Conservation (phyloP, 1,140 invertebrate species). For the Radopholus similis region DNA sequence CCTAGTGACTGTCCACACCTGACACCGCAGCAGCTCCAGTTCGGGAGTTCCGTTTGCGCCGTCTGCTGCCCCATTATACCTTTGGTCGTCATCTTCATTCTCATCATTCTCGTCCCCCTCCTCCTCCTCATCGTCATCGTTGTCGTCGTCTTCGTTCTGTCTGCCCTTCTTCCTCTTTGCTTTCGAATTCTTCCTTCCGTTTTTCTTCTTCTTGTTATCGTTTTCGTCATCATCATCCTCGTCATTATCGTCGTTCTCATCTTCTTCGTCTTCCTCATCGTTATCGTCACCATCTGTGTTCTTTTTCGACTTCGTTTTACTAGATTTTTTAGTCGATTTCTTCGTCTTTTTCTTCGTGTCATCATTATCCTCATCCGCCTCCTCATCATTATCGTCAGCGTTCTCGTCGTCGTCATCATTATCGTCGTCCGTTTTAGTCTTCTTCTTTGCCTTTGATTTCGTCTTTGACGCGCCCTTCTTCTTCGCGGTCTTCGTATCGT, state of each 20-base stretch:
- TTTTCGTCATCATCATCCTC: not conserved
- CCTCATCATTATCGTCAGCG: not conserved
- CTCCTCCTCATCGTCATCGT: not conserved
- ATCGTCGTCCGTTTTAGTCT: not conserved
- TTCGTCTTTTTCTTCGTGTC: not conserved
- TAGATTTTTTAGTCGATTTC: not conserved
- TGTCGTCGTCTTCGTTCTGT: not conserved
- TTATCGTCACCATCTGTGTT: not conserved
- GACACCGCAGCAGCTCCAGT: slow-evolving; percentile 3
- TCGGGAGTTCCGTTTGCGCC: too few species aligned
- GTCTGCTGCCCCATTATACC: not conserved
- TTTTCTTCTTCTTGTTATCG: not conserved
- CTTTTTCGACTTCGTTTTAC: not conserved
- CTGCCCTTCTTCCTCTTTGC: not conserved
- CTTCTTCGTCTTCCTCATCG: slow-evolving; percentile 9
- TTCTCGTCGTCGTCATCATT: not conserved
- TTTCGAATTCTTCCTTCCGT: not conserved
- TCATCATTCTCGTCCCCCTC: not conserved
- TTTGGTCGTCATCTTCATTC: not conserved
- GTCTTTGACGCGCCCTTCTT: not conserved
- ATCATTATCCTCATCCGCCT: not conserved
- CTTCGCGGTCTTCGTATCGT: not conserved
- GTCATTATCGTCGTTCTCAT: not conserved
- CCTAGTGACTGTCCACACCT: not conserved
- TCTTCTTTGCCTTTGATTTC: not conserved